Evolutionary conservation across 2,888 invertebrate species (phyloP), one percentile per base, ranked within the genome.

Genomic region (Stenotaenia linearis): DNA sequence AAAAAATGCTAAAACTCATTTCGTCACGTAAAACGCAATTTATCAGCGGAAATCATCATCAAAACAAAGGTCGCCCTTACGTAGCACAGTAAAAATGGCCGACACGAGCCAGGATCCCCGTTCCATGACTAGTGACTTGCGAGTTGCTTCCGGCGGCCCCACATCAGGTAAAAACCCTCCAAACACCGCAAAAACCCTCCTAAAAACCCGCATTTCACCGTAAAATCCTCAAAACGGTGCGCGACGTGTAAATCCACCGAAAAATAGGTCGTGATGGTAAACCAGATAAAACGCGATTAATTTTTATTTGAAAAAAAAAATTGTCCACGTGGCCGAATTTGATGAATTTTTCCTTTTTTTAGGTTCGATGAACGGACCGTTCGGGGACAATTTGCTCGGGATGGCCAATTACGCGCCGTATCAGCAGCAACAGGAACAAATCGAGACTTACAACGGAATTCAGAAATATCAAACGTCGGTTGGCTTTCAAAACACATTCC

Each of bases 71-170:
- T 78, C 35, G 30, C 21, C 77, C 61, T 78, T 30, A 32, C 28
- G 40, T 61, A 25, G 78, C 61, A 61, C 21, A 3, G 25, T n/a
- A 23, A 28, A 61, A 35, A 61, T 32, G 32, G 32, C 61, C 78
- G 61, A 21, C 78, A 78, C 35, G 78, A 30, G 61, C 23, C 78
- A 30, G 23, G 61, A 35, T 37, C 61, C 56, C 9, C 78, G 61
- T 37, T 28, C 45, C 21, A 78, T 56, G 78, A 45, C 61, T 32
- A 56, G 56, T 18, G 56, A 69, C 18, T 61, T 35, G 79, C 75
- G 69, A 28, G 1, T 69, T 9, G 28, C 69, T 10, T 12, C 69
- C 12, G 69, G 1, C 23, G 12, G 69, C 28, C 28, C 69, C 28
- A 25, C 28, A 15, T 10, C 10, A 69, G 69, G 69, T 69, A 69